Conservation (phyloP, 2,113 vertebrate species). For the Neoarius graeffei region DNA sequence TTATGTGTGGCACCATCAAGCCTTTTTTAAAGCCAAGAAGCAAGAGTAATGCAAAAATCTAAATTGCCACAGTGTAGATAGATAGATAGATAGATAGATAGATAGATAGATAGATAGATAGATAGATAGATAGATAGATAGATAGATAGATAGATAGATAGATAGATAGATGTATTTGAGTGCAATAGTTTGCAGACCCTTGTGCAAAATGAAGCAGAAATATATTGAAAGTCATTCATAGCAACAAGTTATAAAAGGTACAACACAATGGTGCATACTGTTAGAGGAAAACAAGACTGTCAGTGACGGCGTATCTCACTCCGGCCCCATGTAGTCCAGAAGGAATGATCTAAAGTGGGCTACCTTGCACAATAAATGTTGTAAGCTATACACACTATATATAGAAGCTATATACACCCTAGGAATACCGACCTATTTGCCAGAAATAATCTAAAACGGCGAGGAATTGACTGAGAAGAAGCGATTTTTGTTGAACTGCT, state of each 20-base stretch:
- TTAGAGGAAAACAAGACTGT: no score
- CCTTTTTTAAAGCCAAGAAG: background rate
- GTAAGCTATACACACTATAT: no score
- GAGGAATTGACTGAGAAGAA: no score
- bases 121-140: constrained; percentile 5
- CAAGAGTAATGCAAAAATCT: background rate
- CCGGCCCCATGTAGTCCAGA: no score
- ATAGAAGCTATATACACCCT: no score
- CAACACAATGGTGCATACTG: background rate
- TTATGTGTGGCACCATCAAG: constrained; percentile 33
- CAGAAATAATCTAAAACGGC: no score
- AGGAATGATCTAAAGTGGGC: no score
- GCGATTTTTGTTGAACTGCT: no score
- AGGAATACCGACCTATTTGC: no score
- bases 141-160: background rate
- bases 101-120: background rate
- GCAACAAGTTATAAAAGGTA: background rate
- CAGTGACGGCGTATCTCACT: no score
- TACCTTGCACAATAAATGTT: no score
- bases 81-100: background rate
- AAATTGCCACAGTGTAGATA: background rate
- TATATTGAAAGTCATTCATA: background rate
- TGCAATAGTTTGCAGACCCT: background rate
- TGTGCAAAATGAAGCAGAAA: background rate
- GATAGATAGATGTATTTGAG: background rate